These are phyloP conservation scores for Delia radicum DNA, from an alignment of 1,140 invertebrate species.

Conservation along the genomic window DNA sequence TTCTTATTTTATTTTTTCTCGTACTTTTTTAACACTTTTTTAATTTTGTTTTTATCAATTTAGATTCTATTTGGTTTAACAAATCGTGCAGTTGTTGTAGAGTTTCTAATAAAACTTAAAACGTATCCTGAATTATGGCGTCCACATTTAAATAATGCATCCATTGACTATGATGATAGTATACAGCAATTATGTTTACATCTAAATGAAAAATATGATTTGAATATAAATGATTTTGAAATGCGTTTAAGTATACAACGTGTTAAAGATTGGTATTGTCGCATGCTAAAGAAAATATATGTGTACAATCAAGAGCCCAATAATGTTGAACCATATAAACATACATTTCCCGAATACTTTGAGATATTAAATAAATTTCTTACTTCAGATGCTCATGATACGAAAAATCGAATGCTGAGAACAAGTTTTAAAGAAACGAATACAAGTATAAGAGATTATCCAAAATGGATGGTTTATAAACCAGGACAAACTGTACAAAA, in stretches of 20 bases:
- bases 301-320: not conserved
- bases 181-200: not conserved
- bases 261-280: not conserved
- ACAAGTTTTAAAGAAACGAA: not conserved
- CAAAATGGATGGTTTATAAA: not conserved
- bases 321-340: not conserved
- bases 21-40: not conserved
- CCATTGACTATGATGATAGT: not conserved
- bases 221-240: not conserved
- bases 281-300: not conserved
- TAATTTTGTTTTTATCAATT: not conserved
- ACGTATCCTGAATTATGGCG: not conserved
- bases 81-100: not conserved
- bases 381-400: not conserved
- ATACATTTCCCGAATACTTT: not conserved
- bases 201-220: not conserved
- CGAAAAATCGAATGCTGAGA: not conserved
- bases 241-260: not conserved
- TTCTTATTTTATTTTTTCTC: too few relatives aligned
- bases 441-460: not conserved
- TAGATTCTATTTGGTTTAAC: constrained; percentile 10
- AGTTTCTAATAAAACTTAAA: not conserved
- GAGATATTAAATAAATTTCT: not conserved
- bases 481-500: not conserved
- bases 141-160: not conserved